These are phyloP conservation scores for Stigmatopora nigra DNA, from an alignment of 2,113 vertebrate genomes.

Conservation along the genomic window DNA sequence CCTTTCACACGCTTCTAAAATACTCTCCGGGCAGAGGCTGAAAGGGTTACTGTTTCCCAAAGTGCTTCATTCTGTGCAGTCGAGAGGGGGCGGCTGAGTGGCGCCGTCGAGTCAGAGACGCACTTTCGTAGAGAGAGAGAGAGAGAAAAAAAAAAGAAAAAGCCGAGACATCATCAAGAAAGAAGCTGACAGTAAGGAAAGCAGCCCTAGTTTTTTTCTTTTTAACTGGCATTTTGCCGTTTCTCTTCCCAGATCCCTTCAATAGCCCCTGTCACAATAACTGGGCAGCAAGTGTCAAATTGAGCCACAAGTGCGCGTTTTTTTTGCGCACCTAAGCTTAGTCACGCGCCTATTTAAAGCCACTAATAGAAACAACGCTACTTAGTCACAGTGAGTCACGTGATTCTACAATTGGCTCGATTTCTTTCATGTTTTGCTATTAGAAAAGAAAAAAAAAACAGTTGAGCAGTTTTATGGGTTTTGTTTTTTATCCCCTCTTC, in stretches of 20 bases:
- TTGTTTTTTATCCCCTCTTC: constrained; percentile 37
- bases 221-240: constrained; percentile 60
- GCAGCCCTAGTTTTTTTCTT: constrained; percentile 51
- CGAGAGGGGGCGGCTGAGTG: constrained; percentile 78
- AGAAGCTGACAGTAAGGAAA: constrained; percentile 76
- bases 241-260: constrained; percentile 59
- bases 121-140: constrained; percentile 49
- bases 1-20: constrained; percentile 75
- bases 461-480: constrained; percentile 67
- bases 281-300: constrained; percentile 71
- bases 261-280: constrained; percentile 73
- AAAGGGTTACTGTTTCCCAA: constrained; percentile 78
- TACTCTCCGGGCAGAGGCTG: constrained; percentile 69
- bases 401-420: constrained; percentile 46
- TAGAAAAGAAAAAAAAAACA: constrained; percentile 42
- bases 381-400: neutral
- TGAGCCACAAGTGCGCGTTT: constrained; percentile 66
- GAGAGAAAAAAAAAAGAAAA: constrained; percentile 50
- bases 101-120: constrained; percentile 76
- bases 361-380: no score
- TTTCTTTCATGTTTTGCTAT: constrained; percentile 34
- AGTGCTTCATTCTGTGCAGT: constrained; percentile 76
- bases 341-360: constrained; percentile 49
- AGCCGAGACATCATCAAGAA: constrained; percentile 76
- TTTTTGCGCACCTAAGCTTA: constrained; percentile 38